phyloP scores from a whole-genome alignment of 2,113 vertebrate genomes.

The Heterocephalus glaber region DNA sequence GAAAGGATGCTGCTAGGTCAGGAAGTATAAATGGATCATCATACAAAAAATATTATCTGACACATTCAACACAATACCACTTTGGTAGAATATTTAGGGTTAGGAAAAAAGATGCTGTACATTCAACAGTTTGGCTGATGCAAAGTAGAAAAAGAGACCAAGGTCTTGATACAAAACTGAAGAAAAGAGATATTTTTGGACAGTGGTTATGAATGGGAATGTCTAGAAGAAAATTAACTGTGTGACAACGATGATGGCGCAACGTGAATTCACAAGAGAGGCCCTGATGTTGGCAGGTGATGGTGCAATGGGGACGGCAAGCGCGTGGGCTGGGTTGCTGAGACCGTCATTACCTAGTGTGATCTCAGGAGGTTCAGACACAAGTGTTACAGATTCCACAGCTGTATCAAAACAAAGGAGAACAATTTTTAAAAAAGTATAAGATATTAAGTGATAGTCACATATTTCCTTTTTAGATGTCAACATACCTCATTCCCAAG shows the following conservation, averaged over 20 bases:
- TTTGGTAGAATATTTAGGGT: not conserved
- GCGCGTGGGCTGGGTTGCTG: not conserved
- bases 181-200: not conserved
- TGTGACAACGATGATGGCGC: not conserved
- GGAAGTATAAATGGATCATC: not conserved
- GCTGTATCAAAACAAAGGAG: conserved; percentile 74
- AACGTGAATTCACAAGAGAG: not conserved
- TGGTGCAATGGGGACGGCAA: conserved; percentile 8
- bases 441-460: not conserved
- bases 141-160: not conserved
- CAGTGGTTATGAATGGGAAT: conserved; percentile 1
- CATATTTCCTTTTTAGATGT: not conserved
- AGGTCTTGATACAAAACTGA: not conserved
- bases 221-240: conserved; percentile 19
- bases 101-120: not conserved
- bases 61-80: not conserved
- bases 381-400: conserved; percentile 68
- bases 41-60: not conserved
- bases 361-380: conserved; percentile 70
- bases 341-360: conserved; percentile 77
- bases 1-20: not conserved
- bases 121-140: not conserved
- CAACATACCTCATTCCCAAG: not conserved
- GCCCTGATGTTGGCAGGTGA: not conserved
- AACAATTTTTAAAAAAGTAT: conserved; percentile 42